Evolutionary conservation across 2,113 vertebrate genomes (phyloP).

Genomic region (Caranx melampygus): DNA sequence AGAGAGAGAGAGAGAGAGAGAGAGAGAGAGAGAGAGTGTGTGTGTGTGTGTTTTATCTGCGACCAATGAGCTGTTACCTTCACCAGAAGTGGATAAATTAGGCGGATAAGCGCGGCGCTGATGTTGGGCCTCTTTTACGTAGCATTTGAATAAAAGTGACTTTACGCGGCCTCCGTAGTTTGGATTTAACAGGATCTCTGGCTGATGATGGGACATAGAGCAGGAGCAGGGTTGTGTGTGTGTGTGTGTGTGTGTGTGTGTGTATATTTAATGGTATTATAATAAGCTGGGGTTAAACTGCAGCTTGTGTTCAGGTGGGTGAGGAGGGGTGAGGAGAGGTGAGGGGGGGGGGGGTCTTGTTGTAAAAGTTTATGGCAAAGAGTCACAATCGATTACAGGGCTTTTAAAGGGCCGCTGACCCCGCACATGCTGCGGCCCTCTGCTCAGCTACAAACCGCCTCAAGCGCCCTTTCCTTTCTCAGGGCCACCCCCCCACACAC

Average conservation of each 20-base stretch:
- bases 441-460: slow-evolving; percentile 32
- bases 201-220: not conserved
- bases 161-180: not conserved
- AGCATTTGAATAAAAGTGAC: not conserved
- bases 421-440: slow-evolving; percentile 37
- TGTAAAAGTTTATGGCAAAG: slow-evolving; percentile 90
- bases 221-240: not conserved
- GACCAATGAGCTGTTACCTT: slow-evolving; percentile 2
- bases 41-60: not conserved
- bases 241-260: not conserved
- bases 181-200: not conserved
- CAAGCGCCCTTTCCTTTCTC: slow-evolving; percentile 15
- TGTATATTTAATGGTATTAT: not conserved
- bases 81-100: slow-evolving; percentile 31
- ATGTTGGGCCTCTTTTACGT: no score
- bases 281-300: slow-evolving; percentile 84
- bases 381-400: slow-evolving; percentile 89
- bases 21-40: no score
- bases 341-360: slow-evolving; percentile 81
- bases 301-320: slow-evolving; percentile 79
- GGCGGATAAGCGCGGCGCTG: slow-evolving; percentile 18
- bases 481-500: slow-evolving; percentile 25
- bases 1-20: no score
- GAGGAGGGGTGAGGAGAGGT: slow-evolving; percentile 74
- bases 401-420: slow-evolving; percentile 79